A percentile compares a stretch with the other conserved stretches of the same genome.
Conservation (phyloP, 2,113 vertebrate genomes). For the Nestor notabilis region DNA sequence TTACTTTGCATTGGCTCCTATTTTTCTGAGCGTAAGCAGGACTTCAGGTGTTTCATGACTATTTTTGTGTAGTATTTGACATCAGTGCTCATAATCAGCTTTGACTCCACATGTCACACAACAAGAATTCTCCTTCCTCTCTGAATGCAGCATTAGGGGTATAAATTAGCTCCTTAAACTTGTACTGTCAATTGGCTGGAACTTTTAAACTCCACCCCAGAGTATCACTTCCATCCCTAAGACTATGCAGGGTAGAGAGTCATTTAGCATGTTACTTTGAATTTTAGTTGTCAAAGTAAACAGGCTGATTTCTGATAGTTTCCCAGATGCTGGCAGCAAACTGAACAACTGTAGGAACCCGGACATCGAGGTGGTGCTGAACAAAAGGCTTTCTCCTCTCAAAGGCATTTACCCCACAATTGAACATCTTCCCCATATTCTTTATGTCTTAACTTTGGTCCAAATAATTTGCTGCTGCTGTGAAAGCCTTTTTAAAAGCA, state of each 20-base stretch:
- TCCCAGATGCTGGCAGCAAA: not conserved
- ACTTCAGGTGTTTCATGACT: not conserved
- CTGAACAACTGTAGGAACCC: not conserved
- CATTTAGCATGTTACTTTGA: not conserved
- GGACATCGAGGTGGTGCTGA: not conserved
- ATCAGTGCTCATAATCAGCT: not conserved
- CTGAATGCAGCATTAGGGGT: not conserved
- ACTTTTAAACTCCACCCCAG: not conserved
- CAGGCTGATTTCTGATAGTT: not conserved
- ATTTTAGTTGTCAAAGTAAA: not conserved
- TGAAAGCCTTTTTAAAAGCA: not conserved
- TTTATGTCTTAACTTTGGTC: not conserved
- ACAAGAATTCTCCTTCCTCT: not conserved
- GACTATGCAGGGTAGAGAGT: not conserved
- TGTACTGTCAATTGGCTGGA: not conserved
- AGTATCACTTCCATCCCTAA: not conserved
- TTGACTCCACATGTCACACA: fast-evolving
- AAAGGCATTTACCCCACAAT: not conserved
- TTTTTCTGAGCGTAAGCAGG: not conserved
- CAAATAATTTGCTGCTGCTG: not conserved
- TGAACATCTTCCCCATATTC: not conserved
- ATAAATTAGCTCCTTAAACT: not conserved
- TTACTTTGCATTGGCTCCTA: not conserved
- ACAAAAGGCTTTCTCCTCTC: not conserved
- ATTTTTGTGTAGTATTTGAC: not conserved